phyloP scores from a whole-genome alignment of 2,113 vertebrate genomes.

The Mustela nigripes region DNA sequence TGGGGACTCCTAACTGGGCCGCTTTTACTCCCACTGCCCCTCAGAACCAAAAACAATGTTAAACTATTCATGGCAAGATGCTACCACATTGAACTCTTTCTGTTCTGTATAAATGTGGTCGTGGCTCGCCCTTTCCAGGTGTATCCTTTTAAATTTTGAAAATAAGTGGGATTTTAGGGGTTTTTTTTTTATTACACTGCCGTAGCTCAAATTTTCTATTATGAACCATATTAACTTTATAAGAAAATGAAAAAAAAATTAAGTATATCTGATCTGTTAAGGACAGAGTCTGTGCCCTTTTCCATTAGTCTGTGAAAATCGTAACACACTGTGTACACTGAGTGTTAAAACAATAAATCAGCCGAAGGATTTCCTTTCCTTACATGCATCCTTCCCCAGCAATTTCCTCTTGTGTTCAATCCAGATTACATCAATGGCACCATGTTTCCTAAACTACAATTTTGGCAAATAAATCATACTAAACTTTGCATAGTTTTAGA shows the following conservation, averaged over 20 bases:
- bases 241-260: too few relatives aligned
- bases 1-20: too few relatives aligned
- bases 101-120: neutral
- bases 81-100: neutral
- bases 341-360: constrained; percentile 60
- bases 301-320: neutral
- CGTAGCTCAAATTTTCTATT: neutral
- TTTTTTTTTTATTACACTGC: neutral
- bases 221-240: neutral
- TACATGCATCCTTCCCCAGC: constrained; percentile 47
- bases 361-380: constrained; percentile 72
- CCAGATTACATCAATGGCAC: constrained; percentile 19
- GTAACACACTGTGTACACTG: neutral
- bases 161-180: neutral
- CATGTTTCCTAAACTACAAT: neutral
- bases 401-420: constrained; percentile 59
- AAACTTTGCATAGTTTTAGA: neutral
- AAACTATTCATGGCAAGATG: neutral
- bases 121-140: neutral
- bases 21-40: neutral
- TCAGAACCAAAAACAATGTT: neutral
- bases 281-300: neutral
- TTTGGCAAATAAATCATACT: neutral
- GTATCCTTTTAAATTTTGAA: constrained; percentile 29
- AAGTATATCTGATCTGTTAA: neutral